Base-by-base conservation (phyloP, 2,113 vertebrate genomes). In the Ptilonorhynchus violaceus region DNA sequence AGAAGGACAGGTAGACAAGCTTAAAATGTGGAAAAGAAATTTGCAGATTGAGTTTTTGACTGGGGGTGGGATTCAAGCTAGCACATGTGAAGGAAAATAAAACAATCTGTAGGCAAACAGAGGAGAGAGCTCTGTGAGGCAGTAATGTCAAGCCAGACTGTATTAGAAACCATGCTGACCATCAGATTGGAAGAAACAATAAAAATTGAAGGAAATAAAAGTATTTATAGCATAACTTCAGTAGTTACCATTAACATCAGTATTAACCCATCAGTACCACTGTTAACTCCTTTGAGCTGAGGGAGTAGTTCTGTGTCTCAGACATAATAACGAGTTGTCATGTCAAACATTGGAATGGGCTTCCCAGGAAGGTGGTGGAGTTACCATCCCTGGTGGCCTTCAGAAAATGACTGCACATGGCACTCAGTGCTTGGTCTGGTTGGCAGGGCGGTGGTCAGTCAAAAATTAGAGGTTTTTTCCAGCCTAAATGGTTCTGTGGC, bases 371-470 rank as follows among this genome's bases (percentile, higher is more conserved):
- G 35, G 72, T 31, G 35, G 10, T 49, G 72, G 63, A 69, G 30
- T 42, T 55, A 62, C 55, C 25, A 28, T 33, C 42, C 47, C 31
- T 62, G 56, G 31, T 42, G 56, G 31, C 22, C 49, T 49, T 42
- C 35, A 70, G 23, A 42, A 63, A 49, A 20, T 37, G 27, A 62
- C 25, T 4, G 2, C 18, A 33, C 0, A 0, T 33, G 35, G 63
- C 35, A 49, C 35, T 31, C 0, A 0, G 25, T 63, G 55, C 72
- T 35, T 49, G 55, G 25, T 76, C 41, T 76, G 47, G 14, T 42
- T 90, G 56, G n/a, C 46, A 52, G 52, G 47, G 30, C 7, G 35
- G 18, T 35, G 18, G 31, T 27, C 35, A 18, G 19, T 20, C 33
- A 39, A 19, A 56, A 42, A 42, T 42, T 42, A 30, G 79, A 55